Base-by-base conservation (phyloP, 2,113 vertebrate genomes). In the Amazona guildingii region DNA sequence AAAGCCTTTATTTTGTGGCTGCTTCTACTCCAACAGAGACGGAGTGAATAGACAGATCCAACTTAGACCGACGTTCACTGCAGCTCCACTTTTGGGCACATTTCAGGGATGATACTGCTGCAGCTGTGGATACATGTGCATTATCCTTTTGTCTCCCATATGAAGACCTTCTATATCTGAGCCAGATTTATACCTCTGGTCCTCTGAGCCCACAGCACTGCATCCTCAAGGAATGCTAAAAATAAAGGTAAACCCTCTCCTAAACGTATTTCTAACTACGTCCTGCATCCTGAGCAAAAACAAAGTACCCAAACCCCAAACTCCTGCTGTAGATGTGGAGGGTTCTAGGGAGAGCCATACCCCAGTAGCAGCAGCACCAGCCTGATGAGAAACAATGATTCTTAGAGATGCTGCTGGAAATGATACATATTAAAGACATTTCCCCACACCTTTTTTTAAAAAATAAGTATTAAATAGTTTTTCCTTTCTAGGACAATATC, bases 181-280 rank as follows among this genome's bases (percentile, higher is more conserved):
- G 94, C 94, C 77, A 90, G 95, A 75, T 70, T 69, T 57, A 93
- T 63, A 35, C 28, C n/a, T 4, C 82, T n/a, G 94, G 92, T 87
- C 57, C 73, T 54, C 54, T 51, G 28, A 14, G 83, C 85, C 91
- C 92, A 88, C 54, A 88, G 62, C 37, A 35, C 37, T 12, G 28
- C 48, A 13, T 16, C 33, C 49, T 43, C 4, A 4, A 33, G 76
- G 55, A 88, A 57, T 3, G 21, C 33, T 3, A 8, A 54, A 64
- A 64, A 27, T 17, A 44, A 70, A 76, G 35, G 54, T 37, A 89
- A 92, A 80, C 51, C 49, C 68, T 87, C 86, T 90, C 74, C 78
- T 63, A 44, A 68, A 72, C 46, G 11, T 9, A 24, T 51, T 92
- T 74, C 43, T 43, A 15, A 23, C 31, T 27, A 37, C 6, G 1